Evolutionary conservation across 2,113 vertebrate genomes (phyloP), one percentile per base, ranked within the genome.

Genomic region (Actinemys pallida): DNA sequence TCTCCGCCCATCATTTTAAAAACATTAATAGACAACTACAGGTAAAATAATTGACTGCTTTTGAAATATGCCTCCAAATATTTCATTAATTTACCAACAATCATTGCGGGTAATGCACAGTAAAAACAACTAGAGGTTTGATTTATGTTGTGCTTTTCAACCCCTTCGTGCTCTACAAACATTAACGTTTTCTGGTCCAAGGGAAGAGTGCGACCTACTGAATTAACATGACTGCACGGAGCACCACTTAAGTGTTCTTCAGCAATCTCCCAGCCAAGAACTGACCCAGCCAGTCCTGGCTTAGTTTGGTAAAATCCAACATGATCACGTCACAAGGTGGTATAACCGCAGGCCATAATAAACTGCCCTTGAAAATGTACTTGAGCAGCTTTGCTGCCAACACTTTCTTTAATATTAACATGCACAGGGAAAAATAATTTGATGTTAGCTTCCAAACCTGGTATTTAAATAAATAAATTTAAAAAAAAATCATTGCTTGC

Each of bases 331-430:
- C 90, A 93, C 87, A 94, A 85, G n/a, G 22, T 5, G 90, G 76
- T 87, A 8, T 59, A 56, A 86, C 83, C 91, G 93, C 90, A 89
- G 31, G 85, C 90, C 81, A 91, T 93, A 95, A 75, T 59, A 81
- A 92, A 24, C 56, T 94, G 93, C 52, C 96, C 93, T 97, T 96
- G 83, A 89, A 97, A 96, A 95, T 0, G 0, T 24, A 90, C 29
- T 53, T 0, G 5, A 95, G 85, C 17, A 87, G 56, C 47, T 91
- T 69, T 52, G 87, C 72, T 96, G 90, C 86, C 92, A 93, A 95
- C 92, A 88, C 89, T 78, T 93, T 17, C 92, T 92, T 96, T 93
- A 89, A 92, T 90, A 96, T 85, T 95, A 93, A 90, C 88, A 62
- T 3, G 45, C 35, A 94, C 16, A 90, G 91, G 90, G 49, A 87